phyloP scores from a whole-genome alignment of 2,888 invertebrate species.

The Girardia tigrina region DNA sequence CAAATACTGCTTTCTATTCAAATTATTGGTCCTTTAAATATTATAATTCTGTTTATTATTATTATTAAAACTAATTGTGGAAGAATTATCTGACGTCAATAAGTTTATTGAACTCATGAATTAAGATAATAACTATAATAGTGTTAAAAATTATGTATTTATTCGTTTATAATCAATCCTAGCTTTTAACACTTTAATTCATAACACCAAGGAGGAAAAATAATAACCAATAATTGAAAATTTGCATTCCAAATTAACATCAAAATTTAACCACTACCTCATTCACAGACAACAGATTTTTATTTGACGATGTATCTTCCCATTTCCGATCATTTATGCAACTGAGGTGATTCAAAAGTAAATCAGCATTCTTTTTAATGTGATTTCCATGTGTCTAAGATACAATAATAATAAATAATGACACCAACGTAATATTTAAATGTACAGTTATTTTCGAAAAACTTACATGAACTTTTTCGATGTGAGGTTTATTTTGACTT shows the following conservation, averaged over 20 bases:
- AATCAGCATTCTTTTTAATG: slow-evolving; percentile 19
- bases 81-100: too few relatives aligned
- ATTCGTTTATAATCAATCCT: too few relatives aligned
- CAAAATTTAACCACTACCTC: slow-evolving; percentile 4
- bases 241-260: not conserved
- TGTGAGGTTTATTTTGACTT: not conserved
- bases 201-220: not conserved
- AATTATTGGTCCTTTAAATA: too few relatives aligned
- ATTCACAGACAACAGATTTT: not conserved
- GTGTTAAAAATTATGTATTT: too few relatives aligned
- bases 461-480: not conserved
- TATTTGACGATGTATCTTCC: not conserved
- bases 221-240: not conserved
- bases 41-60: too few relatives aligned
- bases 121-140: not conserved
- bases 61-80: too few relatives aligned
- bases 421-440: not conserved
- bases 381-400: slow-evolving; percentile 1
- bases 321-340: slow-evolving; percentile 12
- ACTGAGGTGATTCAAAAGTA: slow-evolving; percentile 9
- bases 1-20: too few relatives aligned
- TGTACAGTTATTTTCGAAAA: not conserved
- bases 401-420: not conserved
- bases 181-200: not conserved
- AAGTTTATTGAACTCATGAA: not conserved